phyloP scores from a whole-genome alignment of 2,888 invertebrate genomes.

The Hylaea fasciaria region DNA sequence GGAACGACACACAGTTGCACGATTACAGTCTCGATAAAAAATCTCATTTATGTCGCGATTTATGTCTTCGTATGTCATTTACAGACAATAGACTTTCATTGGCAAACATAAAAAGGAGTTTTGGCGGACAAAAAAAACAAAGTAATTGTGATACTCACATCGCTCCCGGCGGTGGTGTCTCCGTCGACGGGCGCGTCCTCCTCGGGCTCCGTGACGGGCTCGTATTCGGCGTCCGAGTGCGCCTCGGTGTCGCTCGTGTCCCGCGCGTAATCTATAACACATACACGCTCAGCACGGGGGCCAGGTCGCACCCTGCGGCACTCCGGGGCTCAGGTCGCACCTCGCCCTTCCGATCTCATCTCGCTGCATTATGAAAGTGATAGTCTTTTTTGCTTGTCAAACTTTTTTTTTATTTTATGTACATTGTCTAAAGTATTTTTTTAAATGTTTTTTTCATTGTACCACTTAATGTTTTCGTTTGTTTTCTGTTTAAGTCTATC shows the following conservation, averaged over 20 bases:
- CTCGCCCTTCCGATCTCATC: not conserved
- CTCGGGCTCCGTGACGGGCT: slow-evolving; percentile 82
- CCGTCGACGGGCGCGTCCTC: slow-evolving; percentile 64
- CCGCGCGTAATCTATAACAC: slow-evolving; percentile 81
- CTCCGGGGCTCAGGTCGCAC: too few relatives aligned
- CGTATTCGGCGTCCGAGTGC: slow-evolving; percentile 64
- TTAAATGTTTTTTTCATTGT: slow-evolving; percentile 16
- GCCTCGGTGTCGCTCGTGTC: slow-evolving; percentile 83
- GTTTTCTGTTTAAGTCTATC: slow-evolving; percentile 13
- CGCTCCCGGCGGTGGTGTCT: slow-evolving; percentile 82
- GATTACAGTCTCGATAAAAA: too few relatives aligned
- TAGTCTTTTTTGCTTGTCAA: slow-evolving; percentile 4
- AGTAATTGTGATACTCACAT: slow-evolving; percentile 57
- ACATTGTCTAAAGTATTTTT: slow-evolving; percentile 3
- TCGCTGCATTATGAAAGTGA: slow-evolving; percentile 4
- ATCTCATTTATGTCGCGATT: too few relatives aligned
- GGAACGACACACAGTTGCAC: slow-evolving; percentile 45
- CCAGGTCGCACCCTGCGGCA: slow-evolving; percentile 23
- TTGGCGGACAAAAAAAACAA: too few relatives aligned
- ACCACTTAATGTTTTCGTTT: slow-evolving; percentile 24
- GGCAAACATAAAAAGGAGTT: too few relatives aligned
- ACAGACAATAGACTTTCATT: too few relatives aligned
- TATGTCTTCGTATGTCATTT: too few relatives aligned
- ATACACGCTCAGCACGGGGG: slow-evolving; percentile 45
- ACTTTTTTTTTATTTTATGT: slow-evolving; percentile 5